phyloP scores from a whole-genome alignment of 2,113 vertebrate genomes.

The Acrocephalus kingi region DNA sequence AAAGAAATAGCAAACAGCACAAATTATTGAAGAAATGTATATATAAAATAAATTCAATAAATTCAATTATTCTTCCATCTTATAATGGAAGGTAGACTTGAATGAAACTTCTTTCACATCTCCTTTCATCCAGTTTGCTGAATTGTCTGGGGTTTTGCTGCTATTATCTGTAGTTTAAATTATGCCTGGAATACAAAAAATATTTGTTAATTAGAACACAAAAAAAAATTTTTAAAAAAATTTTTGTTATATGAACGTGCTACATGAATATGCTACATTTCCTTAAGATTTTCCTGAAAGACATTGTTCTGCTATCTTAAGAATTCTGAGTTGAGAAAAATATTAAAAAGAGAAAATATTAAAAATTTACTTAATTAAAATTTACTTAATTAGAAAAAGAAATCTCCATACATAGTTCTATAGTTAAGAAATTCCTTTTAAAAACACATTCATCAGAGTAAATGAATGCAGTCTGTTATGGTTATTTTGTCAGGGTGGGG shows the following conservation, averaged over 20 bases:
- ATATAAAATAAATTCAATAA: not conserved
- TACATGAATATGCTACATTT: not conserved
- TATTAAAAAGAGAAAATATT: accelerated
- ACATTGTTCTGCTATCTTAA: not conserved
- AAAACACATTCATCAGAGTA: not conserved
- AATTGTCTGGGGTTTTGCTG: not conserved
- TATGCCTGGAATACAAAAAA: not conserved
- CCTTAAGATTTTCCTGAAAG: not conserved
- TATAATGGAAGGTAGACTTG: not conserved
- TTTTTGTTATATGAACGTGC: not conserved
- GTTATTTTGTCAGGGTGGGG: not conserved
- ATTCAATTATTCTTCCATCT: not conserved
- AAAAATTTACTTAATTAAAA: too few species aligned
- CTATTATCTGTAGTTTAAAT: not conserved
- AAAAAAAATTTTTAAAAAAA: too few species aligned
- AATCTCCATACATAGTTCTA: not conserved
- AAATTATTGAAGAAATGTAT: not conserved
- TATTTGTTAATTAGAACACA: not conserved
- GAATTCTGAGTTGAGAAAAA: not conserved
- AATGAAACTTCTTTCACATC: not conserved
- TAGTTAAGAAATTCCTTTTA: not conserved
- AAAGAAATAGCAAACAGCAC: not conserved
- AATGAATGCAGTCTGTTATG: not conserved
- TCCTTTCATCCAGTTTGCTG: not conserved
- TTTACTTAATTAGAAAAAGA: not conserved